Conservation (phyloP, 2,113 vertebrate species). For the Syrmaticus mikado region DNA sequence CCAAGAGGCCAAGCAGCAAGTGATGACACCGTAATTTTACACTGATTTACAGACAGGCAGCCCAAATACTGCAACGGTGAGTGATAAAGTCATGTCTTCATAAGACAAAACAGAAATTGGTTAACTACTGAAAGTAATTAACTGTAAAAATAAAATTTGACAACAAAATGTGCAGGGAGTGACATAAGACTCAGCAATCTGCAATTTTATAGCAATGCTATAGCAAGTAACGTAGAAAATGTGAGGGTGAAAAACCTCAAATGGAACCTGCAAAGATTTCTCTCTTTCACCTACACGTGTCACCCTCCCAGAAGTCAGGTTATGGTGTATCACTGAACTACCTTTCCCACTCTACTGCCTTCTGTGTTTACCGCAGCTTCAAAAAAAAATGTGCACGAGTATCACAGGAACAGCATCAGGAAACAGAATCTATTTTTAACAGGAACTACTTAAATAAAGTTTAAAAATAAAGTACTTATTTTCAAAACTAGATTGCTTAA, state of each 20-base stretch:
- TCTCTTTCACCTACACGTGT: neutral
- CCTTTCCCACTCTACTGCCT: neutral
- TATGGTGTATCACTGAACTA: neutral
- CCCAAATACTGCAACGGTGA: neutral
- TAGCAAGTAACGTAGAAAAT: neutral
- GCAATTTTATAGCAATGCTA: neutral
- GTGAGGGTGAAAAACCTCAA: neutral
- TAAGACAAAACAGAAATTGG: neutral
- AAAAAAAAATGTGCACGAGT: neutral
- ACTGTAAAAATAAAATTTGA: neutral
- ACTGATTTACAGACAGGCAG: neutral
- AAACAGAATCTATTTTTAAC: conserved; percentile 59
- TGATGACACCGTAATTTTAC: neutral
- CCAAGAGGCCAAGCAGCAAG: neutral
- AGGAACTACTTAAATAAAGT: conserved; percentile 52
- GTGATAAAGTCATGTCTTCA: neutral
- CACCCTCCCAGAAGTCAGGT: neutral
- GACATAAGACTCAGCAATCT: neutral
- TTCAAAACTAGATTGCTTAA: conserved; percentile 64
- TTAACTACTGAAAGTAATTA: neutral
- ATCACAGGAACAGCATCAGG: conserved; percentile 27
- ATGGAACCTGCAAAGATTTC: neutral
- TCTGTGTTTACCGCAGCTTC: neutral
- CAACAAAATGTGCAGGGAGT: neutral
- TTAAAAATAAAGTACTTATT: conserved; percentile 70